These are phyloP conservation scores for Apotomis capreana DNA, from an alignment of 2,888 invertebrate species.

Conservation along the genomic window DNA sequence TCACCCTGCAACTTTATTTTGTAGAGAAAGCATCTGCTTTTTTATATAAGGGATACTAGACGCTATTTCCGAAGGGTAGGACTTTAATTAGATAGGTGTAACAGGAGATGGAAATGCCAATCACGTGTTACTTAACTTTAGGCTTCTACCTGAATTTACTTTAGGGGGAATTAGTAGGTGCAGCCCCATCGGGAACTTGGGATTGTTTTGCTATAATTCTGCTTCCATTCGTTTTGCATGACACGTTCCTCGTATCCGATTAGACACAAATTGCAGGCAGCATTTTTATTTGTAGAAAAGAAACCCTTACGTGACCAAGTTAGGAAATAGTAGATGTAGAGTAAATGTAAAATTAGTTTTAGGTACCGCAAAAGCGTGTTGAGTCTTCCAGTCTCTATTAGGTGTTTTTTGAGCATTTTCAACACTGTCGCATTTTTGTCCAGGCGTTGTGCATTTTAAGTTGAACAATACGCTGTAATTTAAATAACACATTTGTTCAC, in stretches of 20 bases:
- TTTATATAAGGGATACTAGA: slow-evolving; percentile 49
- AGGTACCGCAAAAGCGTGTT: slow-evolving; percentile 12
- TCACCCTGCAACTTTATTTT: slow-evolving; percentile 68
- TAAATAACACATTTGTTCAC: slow-evolving; percentile 32
- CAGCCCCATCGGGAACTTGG: slow-evolving; percentile 41
- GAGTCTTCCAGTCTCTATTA: slow-evolving; percentile 27
- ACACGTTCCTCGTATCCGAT: slow-evolving; percentile 29
- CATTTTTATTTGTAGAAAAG: slow-evolving; percentile 29
- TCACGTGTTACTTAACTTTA: slow-evolving; percentile 63
- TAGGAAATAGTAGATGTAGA: slow-evolving; percentile 25
- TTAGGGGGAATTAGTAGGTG: slow-evolving; percentile 56
- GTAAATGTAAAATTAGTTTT: slow-evolving; percentile 28
- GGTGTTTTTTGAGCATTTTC: slow-evolving; percentile 32
- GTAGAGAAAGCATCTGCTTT: slow-evolving; percentile 58
- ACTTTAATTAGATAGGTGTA: slow-evolving; percentile 40
- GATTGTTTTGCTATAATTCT: slow-evolving; percentile 32
- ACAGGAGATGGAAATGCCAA: slow-evolving; percentile 55
- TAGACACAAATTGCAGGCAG: slow-evolving; percentile 25
- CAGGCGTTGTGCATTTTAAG: slow-evolving; percentile 33
- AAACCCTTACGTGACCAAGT: slow-evolving; percentile 19
- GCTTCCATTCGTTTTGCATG: slow-evolving; percentile 34
- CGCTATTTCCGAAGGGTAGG: slow-evolving; percentile 49
- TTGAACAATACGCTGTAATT: slow-evolving; percentile 20
- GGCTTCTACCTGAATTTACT: slow-evolving; percentile 58
- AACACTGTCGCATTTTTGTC: slow-evolving; percentile 19